Conservation (phyloP, 2,113 vertebrate species). For the Picathartes gymnocephalus region DNA sequence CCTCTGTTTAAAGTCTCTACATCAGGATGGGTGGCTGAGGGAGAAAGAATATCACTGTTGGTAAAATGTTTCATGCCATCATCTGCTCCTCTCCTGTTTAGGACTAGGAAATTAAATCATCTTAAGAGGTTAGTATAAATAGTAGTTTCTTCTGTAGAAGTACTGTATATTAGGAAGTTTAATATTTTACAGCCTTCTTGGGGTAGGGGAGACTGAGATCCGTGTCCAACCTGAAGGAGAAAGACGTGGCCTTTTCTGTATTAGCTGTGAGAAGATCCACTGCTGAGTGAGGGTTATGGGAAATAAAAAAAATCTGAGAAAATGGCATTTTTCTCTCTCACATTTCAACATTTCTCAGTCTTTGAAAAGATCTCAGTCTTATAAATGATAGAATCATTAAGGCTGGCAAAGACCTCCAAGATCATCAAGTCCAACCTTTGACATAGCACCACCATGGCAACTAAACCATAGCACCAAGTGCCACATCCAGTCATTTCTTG, state of each 20-base stretch:
- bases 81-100: background rate
- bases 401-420: background rate
- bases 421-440: background rate
- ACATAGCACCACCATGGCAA: background rate
- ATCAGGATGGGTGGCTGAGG: background rate
- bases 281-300: background rate
- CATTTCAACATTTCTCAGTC: background rate
- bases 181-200: background rate
- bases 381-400: background rate
- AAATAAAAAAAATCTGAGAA: background rate
- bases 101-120: background rate
- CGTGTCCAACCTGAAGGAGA: background rate
- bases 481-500: background rate
- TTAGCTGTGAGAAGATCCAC: background rate
- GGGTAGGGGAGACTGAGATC: rapidly evolving
- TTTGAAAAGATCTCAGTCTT: background rate
- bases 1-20: background rate
- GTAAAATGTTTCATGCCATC: background rate
- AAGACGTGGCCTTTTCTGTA: background rate
- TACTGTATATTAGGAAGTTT: background rate
- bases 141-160: background rate
- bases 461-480: background rate
- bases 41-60: background rate
- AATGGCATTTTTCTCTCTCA: background rate
- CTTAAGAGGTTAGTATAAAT: background rate